Evolutionary conservation across 2,797 vertebrate genomes (phyloP).

Genomic region (Anabacerthia variegaticeps): DNA sequence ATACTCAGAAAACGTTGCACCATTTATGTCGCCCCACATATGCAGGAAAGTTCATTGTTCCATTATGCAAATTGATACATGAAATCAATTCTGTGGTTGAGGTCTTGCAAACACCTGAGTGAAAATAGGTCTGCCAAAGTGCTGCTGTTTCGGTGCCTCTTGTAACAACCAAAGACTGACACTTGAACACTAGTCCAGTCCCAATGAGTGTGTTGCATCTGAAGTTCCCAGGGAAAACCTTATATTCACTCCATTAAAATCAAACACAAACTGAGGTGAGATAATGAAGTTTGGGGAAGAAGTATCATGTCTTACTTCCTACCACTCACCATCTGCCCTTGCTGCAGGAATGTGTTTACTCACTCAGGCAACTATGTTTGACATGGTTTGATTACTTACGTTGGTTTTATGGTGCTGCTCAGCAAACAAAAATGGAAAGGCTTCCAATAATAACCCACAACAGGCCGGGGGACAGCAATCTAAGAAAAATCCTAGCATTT

Average conservation of each 20-base stretch:
- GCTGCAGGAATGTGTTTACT: background rate
- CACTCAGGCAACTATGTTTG: background rate
- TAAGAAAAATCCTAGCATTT: background rate
- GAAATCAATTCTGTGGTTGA: background rate
- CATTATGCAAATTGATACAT: background rate
- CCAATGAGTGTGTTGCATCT: background rate
- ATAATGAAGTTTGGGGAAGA: accelerated
- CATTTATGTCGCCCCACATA: background rate
- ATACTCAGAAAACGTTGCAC: background rate
- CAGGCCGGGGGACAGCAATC: background rate
- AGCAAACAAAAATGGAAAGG: background rate
- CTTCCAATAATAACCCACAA: background rate
- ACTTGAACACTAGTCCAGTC: background rate
- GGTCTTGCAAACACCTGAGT: background rate
- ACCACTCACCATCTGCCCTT: background rate
- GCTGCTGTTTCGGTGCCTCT: background rate
- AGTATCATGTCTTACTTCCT: background rate
- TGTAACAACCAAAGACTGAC: background rate
- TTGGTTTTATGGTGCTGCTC: background rate
- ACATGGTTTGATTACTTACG: background rate
- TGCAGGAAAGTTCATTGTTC: background rate
- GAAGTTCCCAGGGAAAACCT: background rate
- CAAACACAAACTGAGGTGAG: background rate
- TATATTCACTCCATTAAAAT: background rate
- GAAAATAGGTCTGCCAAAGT: background rate